Evolutionary conservation across 2,113 vertebrate species (phyloP).

Genomic region (Hydropotes inermis): DNA sequence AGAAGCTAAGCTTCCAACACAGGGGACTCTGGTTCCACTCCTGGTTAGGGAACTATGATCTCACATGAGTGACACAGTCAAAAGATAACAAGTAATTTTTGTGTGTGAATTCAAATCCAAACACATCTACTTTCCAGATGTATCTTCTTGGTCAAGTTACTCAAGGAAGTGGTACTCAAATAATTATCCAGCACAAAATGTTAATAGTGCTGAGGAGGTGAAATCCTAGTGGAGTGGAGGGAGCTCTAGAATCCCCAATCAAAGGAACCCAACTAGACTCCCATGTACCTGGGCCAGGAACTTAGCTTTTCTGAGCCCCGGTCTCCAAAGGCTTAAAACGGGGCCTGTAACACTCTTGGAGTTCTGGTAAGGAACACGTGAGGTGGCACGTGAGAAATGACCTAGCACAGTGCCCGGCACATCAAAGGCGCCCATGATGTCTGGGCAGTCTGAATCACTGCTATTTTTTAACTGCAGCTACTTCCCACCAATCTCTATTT

Average conservation of each 20-base stretch:
- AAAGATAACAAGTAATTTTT: background rate
- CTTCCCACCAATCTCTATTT: conserved; percentile 51
- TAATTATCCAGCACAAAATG: background rate
- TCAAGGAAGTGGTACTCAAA: background rate
- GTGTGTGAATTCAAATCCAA: background rate
- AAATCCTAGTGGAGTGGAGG: background rate
- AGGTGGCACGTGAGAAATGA: background rate
- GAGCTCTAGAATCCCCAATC: background rate
- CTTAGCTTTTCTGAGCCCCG: background rate
- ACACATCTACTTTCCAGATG: background rate
- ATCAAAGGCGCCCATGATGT: background rate
- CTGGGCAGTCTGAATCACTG: conserved; percentile 42
- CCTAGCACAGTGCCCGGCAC: background rate
- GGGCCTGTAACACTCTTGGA: background rate
- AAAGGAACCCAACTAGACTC: background rate
- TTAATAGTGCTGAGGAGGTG: background rate
- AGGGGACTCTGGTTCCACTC: background rate
- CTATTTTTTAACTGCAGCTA: conserved; percentile 2
- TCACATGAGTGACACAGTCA: background rate
- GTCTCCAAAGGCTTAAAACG: background rate
- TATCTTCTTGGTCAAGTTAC: background rate
- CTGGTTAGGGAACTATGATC: background rate
- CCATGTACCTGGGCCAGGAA: background rate
- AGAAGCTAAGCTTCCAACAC: background rate
- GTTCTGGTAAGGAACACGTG: background rate